phyloP scores from a whole-genome alignment of 2,888 invertebrate genomes.

The Torymus texanus region DNA sequence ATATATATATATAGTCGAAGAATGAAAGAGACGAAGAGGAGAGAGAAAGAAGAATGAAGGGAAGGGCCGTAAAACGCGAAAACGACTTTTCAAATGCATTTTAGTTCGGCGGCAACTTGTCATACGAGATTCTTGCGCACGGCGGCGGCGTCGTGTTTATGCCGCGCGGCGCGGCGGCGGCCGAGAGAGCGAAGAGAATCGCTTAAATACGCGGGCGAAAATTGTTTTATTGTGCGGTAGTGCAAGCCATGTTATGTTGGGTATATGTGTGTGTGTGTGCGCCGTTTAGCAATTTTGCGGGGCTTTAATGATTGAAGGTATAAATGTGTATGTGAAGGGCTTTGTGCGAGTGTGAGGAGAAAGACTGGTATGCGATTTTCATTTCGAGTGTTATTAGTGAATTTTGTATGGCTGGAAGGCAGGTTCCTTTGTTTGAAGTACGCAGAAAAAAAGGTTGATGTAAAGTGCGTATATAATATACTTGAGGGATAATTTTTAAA shows the following conservation, averaged over 20 bases:
- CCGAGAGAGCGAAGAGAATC: constrained; percentile 31
- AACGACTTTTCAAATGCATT: constrained; percentile 53
- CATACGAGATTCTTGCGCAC: constrained; percentile 36
- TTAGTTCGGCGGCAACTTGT: constrained; percentile 44
- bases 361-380: neutral
- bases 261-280: neutral
- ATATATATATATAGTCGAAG: neutral
- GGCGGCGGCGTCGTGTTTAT: constrained; percentile 29
- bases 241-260: neutral
- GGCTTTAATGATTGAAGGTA: neutral
- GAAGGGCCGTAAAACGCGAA: constrained; percentile 47
- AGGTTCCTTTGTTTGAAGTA: too few species aligned
- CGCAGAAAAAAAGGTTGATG: too few species aligned
- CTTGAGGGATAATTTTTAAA: too few species aligned
- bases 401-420: neutral
- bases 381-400: neutral
- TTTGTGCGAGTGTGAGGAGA: neutral
- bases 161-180: neutral
- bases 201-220: constrained; percentile 33
- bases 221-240: constrained; percentile 38
- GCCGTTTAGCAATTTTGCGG: constrained; percentile 1
- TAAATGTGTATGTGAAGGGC: too few species aligned
- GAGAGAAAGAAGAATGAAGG: neutral
- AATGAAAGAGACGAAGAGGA: neutral
- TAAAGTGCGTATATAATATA: too few species aligned